Evolutionary conservation across 2,113 vertebrate species (phyloP).

Genomic region (Xiphophorus couchianus): DNA sequence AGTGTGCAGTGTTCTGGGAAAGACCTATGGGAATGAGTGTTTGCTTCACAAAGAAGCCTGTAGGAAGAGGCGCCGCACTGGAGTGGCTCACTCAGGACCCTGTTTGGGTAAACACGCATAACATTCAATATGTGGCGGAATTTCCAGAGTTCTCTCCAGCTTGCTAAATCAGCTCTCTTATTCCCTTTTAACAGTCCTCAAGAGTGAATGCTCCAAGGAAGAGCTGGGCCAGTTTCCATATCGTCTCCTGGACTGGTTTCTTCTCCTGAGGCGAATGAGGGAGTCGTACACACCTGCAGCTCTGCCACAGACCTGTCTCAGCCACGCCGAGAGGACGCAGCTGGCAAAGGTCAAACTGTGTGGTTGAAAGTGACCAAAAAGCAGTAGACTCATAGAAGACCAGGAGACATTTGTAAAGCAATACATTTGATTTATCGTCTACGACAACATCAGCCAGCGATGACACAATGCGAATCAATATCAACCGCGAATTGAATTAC

Average conservation of each 20-base stretch:
- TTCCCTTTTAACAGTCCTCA: conserved; percentile 51
- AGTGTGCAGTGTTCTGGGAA: conserved; percentile 81
- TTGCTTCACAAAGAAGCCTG: conserved; percentile 80
- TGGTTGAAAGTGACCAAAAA: neutral
- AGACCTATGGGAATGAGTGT: conserved; percentile 77
- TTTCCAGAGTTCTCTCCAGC: conserved; percentile 29
- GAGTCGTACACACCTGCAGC: conserved; percentile 52
- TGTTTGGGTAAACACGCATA: conserved; percentile 72
- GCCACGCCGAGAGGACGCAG: conserved; percentile 47
- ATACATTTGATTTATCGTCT: conserved; percentile 9
- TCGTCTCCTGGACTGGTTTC: conserved; percentile 76
- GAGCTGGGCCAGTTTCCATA: conserved; percentile 80
- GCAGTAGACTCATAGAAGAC: neutral
- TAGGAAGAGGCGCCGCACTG: conserved; percentile 70
- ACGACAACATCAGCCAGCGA: conserved; percentile 22
- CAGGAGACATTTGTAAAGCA: neutral
- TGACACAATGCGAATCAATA: conserved; percentile 39
- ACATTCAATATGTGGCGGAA: conserved; percentile 16
- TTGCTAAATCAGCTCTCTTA: conserved; percentile 22
- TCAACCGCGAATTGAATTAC: conserved; percentile 7
- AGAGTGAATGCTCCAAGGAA: conserved; percentile 39
- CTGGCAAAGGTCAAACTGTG: conserved; percentile 52
- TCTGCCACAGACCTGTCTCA: conserved; percentile 63
- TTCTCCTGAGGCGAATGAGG: conserved; percentile 76
- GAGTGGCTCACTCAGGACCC: conserved; percentile 73